These are phyloP conservation scores for Melinaea marsaeus DNA, from an alignment of 2,888 invertebrate genomes.

Conservation along the genomic window DNA sequence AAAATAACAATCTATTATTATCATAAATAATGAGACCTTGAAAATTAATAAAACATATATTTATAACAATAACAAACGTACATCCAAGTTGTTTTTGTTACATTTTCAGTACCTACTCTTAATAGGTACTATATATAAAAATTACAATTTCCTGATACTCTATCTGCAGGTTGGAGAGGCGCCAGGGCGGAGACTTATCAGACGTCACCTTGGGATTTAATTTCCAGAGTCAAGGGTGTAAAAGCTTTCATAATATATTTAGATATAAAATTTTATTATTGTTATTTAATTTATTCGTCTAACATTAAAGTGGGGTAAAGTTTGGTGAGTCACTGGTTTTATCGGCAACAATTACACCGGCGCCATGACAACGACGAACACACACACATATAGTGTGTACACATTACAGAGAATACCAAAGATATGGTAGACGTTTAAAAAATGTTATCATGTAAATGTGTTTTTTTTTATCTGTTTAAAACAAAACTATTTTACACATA, in stretches of 20 bases:
- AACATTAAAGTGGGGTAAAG: not conserved
- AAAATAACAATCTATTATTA: too few species aligned
- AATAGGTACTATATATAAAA: slow-evolving; percentile 38
- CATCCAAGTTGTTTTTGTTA: too few species aligned
- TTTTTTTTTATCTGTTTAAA: too few species aligned
- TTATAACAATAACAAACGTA: too few species aligned
- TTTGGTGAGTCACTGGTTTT: slow-evolving; percentile 23
- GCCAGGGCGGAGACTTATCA: slow-evolving; percentile 38
- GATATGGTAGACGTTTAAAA: slow-evolving; percentile 11
- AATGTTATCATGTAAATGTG: too few species aligned
- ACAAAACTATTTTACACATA: too few species aligned
- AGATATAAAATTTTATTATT: too few species aligned
- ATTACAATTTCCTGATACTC: slow-evolving; percentile 31
- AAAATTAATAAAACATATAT: too few species aligned
- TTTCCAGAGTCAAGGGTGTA: slow-evolving; percentile 4
- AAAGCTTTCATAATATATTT: slow-evolving; percentile 1
- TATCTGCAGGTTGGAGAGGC: slow-evolving; percentile 35
- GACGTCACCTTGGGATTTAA: slow-evolving; percentile 42
- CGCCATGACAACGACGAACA: slow-evolving; percentile 29
- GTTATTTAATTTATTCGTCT: too few species aligned
- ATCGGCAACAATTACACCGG: slow-evolving; percentile 22
- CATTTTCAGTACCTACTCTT: slow-evolving; percentile 1
- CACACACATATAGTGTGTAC: slow-evolving; percentile 15
- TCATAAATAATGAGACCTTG: too few species aligned
- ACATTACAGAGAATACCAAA: slow-evolving; percentile 11